Percentiles rank a stretch among this genome's conserved stretches.
phyloP scores from a whole-genome alignment of 1,140 invertebrate genomes.

The Zaprionus nigranus region DNA sequence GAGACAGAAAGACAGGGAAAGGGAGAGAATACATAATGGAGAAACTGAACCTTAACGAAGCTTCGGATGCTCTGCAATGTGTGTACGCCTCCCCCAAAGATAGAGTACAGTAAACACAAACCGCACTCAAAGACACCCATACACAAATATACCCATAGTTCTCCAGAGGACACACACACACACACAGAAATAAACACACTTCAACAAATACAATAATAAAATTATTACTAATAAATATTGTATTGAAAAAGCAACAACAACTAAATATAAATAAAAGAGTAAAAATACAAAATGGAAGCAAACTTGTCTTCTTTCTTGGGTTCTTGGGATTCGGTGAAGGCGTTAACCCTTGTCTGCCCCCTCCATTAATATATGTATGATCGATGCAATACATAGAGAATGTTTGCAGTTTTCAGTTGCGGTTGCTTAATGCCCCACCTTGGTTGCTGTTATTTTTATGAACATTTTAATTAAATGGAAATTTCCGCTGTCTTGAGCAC shows the following conservation, averaged over 20 bases:
- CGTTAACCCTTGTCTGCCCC: neutral
- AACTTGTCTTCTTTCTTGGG: slow-evolving; percentile 8
- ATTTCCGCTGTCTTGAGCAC: slow-evolving; percentile 78
- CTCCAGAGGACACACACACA: slow-evolving; percentile 9
- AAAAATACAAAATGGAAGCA: slow-evolving; percentile 54
- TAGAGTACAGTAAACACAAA: slow-evolving; percentile 29
- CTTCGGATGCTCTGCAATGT: slow-evolving; percentile 50
- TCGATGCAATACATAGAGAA: neutral
- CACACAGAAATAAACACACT: slow-evolving; percentile 2
- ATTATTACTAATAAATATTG: slow-evolving; percentile 67
- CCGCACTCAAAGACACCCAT: slow-evolving; percentile 34
- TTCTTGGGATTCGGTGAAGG: neutral
- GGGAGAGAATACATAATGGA: neutral
- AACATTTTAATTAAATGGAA: slow-evolving; percentile 76
- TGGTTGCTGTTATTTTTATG: slow-evolving; percentile 36
- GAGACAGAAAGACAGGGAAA: neutral
- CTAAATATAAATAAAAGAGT: slow-evolving; percentile 77
- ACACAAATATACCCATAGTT: slow-evolving; percentile 19
- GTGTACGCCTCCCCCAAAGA: slow-evolving; percentile 7
- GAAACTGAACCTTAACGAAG: slow-evolving; percentile 29
- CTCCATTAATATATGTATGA: neutral
- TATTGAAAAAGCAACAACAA: slow-evolving; percentile 68
- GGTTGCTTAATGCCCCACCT: slow-evolving; percentile 8
- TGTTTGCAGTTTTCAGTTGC: slow-evolving; percentile 8
- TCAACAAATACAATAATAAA: slow-evolving; percentile 59